Conservation (phyloP, 2,888 invertebrate genomes). For the Caenorhabditis becei region DNA sequence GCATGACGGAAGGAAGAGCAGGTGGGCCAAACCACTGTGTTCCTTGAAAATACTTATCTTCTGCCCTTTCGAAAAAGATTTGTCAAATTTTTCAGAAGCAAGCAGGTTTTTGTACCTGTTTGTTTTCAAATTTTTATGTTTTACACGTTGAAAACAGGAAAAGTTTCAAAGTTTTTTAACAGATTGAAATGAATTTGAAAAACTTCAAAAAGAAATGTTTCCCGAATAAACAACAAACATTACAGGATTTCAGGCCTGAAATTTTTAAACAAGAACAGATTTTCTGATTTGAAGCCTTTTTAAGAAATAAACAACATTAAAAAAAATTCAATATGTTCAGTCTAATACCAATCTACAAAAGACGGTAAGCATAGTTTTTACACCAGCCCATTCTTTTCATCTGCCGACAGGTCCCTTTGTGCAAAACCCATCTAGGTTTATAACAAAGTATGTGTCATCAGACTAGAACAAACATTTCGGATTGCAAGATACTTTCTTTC, state of each 20-base stretch:
- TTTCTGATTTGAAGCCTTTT: too few species aligned
- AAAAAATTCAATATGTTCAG: not conserved
- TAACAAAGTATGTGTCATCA: constrained; percentile 37
- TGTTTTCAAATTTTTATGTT: too few species aligned
- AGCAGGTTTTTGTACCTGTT: not conserved
- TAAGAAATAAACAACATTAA: too few species aligned
- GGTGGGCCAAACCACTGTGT: constrained; percentile 28
- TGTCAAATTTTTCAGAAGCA: constrained; percentile 12
- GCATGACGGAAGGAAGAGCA: constrained; percentile 45
- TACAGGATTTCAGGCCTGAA: too few species aligned
- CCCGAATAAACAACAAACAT: too few species aligned
- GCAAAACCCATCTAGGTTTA: constrained; percentile 49
- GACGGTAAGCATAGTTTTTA: constrained; percentile 1
- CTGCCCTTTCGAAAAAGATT: too few species aligned
- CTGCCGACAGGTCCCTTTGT: constrained; percentile 49
- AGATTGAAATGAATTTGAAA: constrained; percentile 5
- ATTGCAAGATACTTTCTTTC: constrained; percentile 8
- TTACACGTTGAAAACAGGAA: not conserved
- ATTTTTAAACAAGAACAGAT: too few species aligned
- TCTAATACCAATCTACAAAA: not conserved
- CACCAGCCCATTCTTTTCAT: constrained; percentile 23
- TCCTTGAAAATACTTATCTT: constrained; percentile 13
- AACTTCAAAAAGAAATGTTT: too few species aligned
- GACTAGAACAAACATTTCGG: constrained; percentile 30
- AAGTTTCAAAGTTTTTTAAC: not conserved